phyloP scores from a whole-genome alignment of 2,797 vertebrate species.

The Acrossocheilus wenchowensis region DNA sequence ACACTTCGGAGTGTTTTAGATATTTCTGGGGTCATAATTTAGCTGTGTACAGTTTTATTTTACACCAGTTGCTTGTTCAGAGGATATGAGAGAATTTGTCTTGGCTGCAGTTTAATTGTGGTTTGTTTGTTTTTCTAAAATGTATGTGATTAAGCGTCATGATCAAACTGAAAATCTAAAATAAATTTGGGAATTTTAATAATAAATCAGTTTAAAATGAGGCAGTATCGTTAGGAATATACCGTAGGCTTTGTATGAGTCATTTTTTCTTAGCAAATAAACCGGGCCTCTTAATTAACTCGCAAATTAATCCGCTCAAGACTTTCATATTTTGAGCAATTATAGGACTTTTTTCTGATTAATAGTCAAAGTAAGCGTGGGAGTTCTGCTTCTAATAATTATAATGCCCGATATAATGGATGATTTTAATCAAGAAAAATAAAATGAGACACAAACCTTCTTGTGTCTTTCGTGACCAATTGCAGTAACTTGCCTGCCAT shows the following conservation, averaged over 20 bases:
- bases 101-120: not conserved
- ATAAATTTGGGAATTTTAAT: not conserved
- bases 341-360: conserved; percentile 39
- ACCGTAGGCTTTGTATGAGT: not conserved
- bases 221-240: not conserved
- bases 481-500: conserved; percentile 30
- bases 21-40: not conserved
- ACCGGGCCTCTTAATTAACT: conserved; percentile 27
- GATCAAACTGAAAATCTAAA: not conserved
- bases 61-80: not conserved
- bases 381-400: conserved; percentile 49
- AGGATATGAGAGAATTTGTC: conserved; percentile 16
- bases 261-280: conserved; percentile 10
- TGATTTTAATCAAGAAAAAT: conserved; percentile 45
- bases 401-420: conserved; percentile 45
- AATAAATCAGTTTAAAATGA: conserved; percentile 9
- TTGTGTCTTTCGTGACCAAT: conserved; percentile 30
- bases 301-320: conserved; percentile 32
- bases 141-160: not conserved
- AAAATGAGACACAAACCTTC: conserved; percentile 12
- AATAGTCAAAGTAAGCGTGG: conserved; percentile 23
- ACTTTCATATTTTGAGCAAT: conserved; percentile 42
- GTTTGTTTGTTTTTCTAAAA: not conserved
- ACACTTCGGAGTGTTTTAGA: not conserved
- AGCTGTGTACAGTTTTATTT: not conserved